Conservation (phyloP, 2,113 vertebrate genomes). For the Ranitomeya imitator region DNA sequence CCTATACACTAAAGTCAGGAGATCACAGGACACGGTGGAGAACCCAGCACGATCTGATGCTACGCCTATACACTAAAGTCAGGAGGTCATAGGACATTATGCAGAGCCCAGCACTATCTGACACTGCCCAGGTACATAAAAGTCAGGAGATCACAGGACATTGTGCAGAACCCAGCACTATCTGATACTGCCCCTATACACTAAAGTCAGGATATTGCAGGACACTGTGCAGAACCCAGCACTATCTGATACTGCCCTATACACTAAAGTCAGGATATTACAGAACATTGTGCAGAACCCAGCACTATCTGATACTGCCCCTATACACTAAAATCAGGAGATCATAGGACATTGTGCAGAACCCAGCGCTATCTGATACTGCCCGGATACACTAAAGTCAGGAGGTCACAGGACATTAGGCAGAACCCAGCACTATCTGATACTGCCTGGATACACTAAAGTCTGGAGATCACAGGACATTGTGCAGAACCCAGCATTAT, state of each 20-base stretch:
- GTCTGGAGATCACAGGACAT: too few species aligned
- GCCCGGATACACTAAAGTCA: too few species aligned
- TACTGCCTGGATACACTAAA: neutral
- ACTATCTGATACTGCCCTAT: neutral
- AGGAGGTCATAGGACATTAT: neutral
- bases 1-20: neutral
- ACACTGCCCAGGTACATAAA: neutral
- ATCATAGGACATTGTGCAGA: too few species aligned
- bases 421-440: neutral
- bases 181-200: neutral
- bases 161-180: neutral
- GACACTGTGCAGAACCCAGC: neutral
- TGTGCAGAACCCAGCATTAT: too few species aligned
- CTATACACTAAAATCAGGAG: too few species aligned
- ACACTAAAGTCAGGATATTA: conserved; percentile 4
- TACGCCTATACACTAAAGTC: neutral
- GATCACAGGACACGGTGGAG: neutral
- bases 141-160: neutral
- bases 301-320: neutral
- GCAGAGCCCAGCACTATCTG: neutral
- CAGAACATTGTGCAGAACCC: neutral
- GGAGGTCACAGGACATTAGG: too few species aligned
- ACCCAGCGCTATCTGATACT: too few species aligned
- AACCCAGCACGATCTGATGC: neutral
- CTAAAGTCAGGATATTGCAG: neutral